Percentiles rank a stretch among this genome's conserved stretches.
Evolutionary conservation across 2,113 vertebrate genomes (phyloP).

Genomic region (Aldabrachelys gigantea): DNA sequence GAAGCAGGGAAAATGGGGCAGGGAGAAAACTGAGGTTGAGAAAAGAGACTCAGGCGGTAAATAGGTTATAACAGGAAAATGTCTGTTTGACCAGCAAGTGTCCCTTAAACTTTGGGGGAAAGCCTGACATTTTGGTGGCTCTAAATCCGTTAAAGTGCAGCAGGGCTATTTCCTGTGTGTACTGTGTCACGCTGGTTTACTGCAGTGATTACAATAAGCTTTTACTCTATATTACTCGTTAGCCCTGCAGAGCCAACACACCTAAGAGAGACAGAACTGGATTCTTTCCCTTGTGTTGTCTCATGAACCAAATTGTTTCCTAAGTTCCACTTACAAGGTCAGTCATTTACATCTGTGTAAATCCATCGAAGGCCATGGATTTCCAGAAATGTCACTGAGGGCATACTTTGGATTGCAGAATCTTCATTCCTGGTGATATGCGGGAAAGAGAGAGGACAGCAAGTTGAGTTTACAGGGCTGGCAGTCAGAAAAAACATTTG

Average conservation of each 20-base stretch:
- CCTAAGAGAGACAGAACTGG: neutral
- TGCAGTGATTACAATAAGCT: neutral
- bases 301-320: neutral
- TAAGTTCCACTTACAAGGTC: neutral
- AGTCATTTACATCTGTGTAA: neutral
- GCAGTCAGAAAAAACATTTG: neutral
- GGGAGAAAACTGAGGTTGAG: neutral
- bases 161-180: neutral
- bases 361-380: neutral
- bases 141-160: neutral
- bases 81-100: neutral
- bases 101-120: neutral
- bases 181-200: neutral
- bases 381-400: neutral
- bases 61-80: neutral
- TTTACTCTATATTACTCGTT: neutral
- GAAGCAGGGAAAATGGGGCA: neutral
- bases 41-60: neutral
- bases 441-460: rapidly evolving
- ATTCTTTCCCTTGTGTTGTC: neutral
- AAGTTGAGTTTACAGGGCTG: neutral
- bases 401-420: neutral
- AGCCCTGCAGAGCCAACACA: neutral
- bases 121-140: neutral
- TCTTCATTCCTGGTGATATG: neutral